Evolutionary conservation across 1,140 invertebrate genomes (phyloP).

Genomic region (Pseudomyrmex cubaensis): DNA sequence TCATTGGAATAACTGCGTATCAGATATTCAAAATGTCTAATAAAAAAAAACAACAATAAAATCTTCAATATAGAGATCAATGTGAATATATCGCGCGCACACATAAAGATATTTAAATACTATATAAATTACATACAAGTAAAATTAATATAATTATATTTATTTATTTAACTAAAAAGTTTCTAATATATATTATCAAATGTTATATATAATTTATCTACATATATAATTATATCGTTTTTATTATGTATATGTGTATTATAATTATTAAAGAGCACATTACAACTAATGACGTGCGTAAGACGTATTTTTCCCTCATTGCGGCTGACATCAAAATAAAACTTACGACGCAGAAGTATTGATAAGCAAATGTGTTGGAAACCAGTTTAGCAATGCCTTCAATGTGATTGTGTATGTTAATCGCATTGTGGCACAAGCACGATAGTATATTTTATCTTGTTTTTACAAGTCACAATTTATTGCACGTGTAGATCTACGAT

Average conservation of each 20-base stretch:
- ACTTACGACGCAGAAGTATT: conserved; percentile 25
- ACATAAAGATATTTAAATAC: neutral
- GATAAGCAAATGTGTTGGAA: conserved; percentile 6
- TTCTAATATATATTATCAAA: no score
- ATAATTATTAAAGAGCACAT: no score
- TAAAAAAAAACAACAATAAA: conserved; percentile 5
- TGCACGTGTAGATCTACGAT: neutral
- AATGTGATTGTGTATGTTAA: conserved; percentile 6
- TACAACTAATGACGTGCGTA: neutral
- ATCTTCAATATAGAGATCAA: conserved; percentile 37
- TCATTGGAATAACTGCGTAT: conserved; percentile 38
- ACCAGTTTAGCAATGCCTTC: conserved; percentile 22
- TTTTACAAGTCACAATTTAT: conserved; percentile 6
- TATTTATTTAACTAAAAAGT: no score
- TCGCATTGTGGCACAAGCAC: neutral
- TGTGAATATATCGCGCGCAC: neutral
- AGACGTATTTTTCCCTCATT: neutral
- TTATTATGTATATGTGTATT: no score
- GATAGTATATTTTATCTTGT: neutral
- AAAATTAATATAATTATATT: no score
- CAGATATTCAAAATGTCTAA: neutral
- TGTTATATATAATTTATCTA: no score
- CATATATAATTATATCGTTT: no score
- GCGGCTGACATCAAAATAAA: neutral
- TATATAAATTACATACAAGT: no score